A percentile compares a stretch with the other conserved stretches of the same genome.
These are phyloP conservation scores for Centrocercus urophasianus DNA, from an alignment of 2,113 vertebrate genomes.

Conservation along the genomic window DNA sequence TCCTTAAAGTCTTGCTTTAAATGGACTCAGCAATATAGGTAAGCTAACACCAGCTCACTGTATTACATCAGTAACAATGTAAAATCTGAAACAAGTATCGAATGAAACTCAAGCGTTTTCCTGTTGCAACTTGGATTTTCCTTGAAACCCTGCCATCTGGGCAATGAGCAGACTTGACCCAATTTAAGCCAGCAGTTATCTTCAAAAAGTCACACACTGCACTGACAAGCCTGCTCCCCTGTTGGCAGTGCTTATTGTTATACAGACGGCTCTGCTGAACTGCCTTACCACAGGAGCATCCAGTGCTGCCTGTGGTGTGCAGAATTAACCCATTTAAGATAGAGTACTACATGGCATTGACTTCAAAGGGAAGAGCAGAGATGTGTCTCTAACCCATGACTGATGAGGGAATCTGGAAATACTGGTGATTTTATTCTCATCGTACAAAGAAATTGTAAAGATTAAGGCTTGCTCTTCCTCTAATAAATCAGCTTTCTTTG, in stretches of 20 bases:
- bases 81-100: background rate
- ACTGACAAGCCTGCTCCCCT: background rate
- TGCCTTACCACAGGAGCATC: background rate
- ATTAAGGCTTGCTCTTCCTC: background rate
- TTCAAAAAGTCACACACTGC: background rate
- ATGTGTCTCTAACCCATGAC: background rate
- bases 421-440: background rate
- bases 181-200: background rate
- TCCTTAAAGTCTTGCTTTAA: background rate
- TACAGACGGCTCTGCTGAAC: background rate
- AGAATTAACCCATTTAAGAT: background rate
- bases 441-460: background rate
- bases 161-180: conserved; percentile 10
- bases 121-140: conserved; percentile 8
- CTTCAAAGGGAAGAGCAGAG: background rate
- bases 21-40: background rate
- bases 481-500: background rate
- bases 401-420: background rate
- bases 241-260: background rate
- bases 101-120: background rate
- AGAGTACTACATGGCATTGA: background rate
- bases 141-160: conserved; percentile 23
- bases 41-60: background rate
- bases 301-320: background rate
- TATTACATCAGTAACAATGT: background rate